These are phyloP conservation scores for Margarornis squamiger DNA, from an alignment of 2,797 vertebrate genomes.

Conservation along the genomic window DNA sequence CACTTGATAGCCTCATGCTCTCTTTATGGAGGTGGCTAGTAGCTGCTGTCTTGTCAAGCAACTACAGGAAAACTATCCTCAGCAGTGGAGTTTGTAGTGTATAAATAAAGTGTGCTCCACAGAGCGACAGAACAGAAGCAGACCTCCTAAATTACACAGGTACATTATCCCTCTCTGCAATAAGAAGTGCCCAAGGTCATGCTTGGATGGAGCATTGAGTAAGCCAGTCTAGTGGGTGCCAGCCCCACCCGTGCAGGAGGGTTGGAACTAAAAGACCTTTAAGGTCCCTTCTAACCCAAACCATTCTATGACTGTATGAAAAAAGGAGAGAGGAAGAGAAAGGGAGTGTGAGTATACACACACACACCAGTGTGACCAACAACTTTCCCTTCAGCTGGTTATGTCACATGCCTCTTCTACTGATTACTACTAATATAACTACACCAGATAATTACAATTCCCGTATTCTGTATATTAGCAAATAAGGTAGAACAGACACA, in stretches of 20 bases:
- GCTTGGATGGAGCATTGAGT: not conserved
- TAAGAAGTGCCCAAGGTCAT: not conserved
- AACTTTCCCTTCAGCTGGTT: not conserved
- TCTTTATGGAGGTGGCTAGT: not conserved
- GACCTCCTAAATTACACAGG: not conserved
- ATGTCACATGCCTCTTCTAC: not conserved
- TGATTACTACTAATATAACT: not conserved
- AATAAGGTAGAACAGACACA: not conserved
- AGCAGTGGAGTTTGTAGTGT: not conserved
- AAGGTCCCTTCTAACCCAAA: not conserved
- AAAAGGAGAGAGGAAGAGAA: not conserved
- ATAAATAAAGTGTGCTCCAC: not conserved
- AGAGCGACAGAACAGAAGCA: not conserved
- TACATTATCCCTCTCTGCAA: not conserved
- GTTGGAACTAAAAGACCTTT: not conserved
- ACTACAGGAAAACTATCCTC: not conserved
- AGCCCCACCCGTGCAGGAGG: fast-evolving
- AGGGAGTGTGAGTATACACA: fast-evolving
- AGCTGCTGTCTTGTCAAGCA: not conserved
- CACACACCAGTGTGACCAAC: fast-evolving
- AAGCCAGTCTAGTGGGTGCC: not conserved
- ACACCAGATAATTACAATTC: not conserved
- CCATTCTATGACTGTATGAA: not conserved
- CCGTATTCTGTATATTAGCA: not conserved
- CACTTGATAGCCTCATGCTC: fast-evolving